These are phyloP conservation scores for Melieria picta DNA, from an alignment of 2,888 invertebrate genomes.

Conservation along the genomic window DNA sequence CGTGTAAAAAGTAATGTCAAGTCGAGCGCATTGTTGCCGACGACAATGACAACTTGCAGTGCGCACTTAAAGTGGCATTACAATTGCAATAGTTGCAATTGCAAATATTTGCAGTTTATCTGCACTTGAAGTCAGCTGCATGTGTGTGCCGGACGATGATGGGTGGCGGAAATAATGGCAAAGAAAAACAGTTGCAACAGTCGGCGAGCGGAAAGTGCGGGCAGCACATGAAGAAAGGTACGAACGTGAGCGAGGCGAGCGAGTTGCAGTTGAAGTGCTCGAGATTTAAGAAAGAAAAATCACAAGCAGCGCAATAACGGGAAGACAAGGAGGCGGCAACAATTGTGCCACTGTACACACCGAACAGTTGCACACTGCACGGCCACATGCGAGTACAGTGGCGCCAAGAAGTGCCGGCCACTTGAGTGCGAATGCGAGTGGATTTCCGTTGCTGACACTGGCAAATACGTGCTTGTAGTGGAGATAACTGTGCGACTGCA, in stretches of 20 bases:
- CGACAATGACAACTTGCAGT: too few relatives aligned
- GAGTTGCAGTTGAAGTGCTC: too few relatives aligned
- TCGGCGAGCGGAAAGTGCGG: too few relatives aligned
- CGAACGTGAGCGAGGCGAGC: neutral
- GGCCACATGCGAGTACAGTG: neutral
- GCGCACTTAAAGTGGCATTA: slow-evolving; percentile 11
- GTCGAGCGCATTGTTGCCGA: too few relatives aligned
- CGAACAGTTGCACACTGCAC: neutral
- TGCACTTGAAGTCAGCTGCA: slow-evolving; percentile 5
- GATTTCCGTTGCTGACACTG: slow-evolving; percentile 7
- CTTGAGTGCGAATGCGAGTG: neutral
- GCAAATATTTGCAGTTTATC: neutral
- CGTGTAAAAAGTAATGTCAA: too few relatives aligned
- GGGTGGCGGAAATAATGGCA: too few relatives aligned
- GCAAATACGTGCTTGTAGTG: neutral
- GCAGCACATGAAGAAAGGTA: neutral
- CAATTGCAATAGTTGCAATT: neutral
- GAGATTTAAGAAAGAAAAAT: too few relatives aligned
- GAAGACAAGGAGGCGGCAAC: neutral
- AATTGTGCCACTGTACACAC: neutral
- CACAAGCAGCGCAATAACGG: neutral
- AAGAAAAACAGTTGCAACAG: too few relatives aligned
- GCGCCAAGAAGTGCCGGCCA: neutral
- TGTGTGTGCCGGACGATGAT: neutral
- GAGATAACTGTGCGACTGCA: neutral